Percentiles rank a stretch among this genome's conserved stretches.
phyloP scores from a whole-genome alignment of 2,113 vertebrate species.

The Boleophthalmus pectinirostris region DNA sequence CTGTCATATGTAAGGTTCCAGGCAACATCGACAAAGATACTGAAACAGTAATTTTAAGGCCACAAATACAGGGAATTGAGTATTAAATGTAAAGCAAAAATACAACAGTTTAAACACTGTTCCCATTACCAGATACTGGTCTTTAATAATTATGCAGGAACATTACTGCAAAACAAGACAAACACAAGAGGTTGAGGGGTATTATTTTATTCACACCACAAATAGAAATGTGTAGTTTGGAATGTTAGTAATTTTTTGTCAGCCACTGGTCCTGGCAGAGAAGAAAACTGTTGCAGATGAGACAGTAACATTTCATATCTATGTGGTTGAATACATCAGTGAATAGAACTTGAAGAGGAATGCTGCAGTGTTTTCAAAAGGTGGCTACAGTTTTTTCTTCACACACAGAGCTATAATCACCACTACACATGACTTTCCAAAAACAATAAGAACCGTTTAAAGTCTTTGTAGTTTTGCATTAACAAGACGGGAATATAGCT shows the following conservation, averaged over 20 bases:
- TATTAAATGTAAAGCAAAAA: not conserved
- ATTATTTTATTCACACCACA: constrained; percentile 47
- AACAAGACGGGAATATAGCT: not conserved
- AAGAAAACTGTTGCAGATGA: too few relatives aligned
- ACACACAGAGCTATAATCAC: not conserved
- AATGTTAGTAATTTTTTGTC: constrained; percentile 19
- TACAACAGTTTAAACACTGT: not conserved
- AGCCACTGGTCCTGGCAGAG: not conserved
- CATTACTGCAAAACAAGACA: not conserved
- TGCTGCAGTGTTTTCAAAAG: not conserved
- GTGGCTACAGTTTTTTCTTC: not conserved
- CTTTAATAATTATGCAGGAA: not conserved
- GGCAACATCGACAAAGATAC: not conserved
- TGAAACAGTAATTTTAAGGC: not conserved
- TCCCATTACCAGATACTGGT: too few relatives aligned
- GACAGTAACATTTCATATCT: not conserved
- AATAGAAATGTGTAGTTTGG: constrained; percentile 17
- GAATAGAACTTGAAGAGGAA: not conserved
- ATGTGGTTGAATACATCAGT: not conserved
- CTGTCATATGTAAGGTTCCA: not conserved
- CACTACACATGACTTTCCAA: not conserved
- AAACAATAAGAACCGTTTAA: not conserved
- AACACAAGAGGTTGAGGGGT: not conserved
- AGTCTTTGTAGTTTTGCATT: not conserved
- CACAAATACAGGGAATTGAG: not conserved